Evolutionary conservation across 1,140 invertebrate species (phyloP), one percentile per base, ranked within the genome.

Genomic region (Eciton burchellii): DNA sequence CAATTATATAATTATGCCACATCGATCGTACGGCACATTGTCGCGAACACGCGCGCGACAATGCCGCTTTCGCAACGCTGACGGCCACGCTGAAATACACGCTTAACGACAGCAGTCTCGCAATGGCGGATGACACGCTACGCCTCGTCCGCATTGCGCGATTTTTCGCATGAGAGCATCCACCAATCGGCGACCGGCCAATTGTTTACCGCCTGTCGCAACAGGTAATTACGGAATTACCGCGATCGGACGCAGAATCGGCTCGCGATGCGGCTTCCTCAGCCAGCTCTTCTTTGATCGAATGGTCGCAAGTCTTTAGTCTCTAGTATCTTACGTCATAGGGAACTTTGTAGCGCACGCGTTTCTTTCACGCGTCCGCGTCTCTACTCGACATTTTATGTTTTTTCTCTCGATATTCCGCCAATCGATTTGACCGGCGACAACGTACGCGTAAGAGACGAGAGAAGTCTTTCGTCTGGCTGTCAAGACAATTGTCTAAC

Each of bases 1-100:
- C 35, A 35, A 63, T 52, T 66, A 68, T 54, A 70, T 79, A 79
- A 79, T 79, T 79, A 45, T 16, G 11, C 24, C 35, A 41, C 41
- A 79, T 79, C 41, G 49, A 70, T 43, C 35, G 52, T 29, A 56
- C 41, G n/a, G 26, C 21, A 54, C 62, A 29, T 56, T 26, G 9
- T 21, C 16, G 35, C 35, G 12, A 19, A 26, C 21, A 45, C 21
- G 60, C 63, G 56, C 63, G 74, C 63, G 74, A 79, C 41, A 77
- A 68, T 77, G 68, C 6, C 6, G 35, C 68, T 70, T 79, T 56
- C 65, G 35, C 74, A 45, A 79, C 43, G 52, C n/a, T 70, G 49
- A 21, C 68, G 54, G 56, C 0, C 5, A 41, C 11, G 8, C 16
- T n/a, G 29, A 52, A 26, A 35, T 8, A 35, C 16, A n/a, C 3